Conservation (phyloP, 1,140 invertebrate species). For the Belonocnema kinseyi region DNA sequence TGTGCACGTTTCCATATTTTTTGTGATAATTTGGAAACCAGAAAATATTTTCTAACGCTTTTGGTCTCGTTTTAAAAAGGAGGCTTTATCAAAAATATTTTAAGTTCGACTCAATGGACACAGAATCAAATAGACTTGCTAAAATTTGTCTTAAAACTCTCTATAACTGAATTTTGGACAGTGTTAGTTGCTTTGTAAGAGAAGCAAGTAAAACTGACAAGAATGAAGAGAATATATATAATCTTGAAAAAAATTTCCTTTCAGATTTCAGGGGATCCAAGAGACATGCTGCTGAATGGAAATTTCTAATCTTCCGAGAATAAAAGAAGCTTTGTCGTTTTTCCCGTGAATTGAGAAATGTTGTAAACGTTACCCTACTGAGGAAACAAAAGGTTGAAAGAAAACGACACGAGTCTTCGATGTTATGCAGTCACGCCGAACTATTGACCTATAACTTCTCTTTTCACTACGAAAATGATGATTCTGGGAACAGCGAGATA, state of each 20-base stretch:
- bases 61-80: no score
- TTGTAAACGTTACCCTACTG: neutral
- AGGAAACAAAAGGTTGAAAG: neutral
- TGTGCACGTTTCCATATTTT: no score
- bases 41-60: no score
- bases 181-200: neutral
- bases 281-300: no score
- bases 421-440: conserved; percentile 9
- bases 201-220: neutral
- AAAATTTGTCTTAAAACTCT: no score
- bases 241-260: neutral
- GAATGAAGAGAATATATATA: neutral
- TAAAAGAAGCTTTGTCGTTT: neutral
- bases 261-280: no score
- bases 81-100: no score
- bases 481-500: conserved; percentile 59
- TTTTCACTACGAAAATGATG: conserved; percentile 31
- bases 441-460: conserved; percentile 27
- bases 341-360: neutral
- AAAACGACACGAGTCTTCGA: neutral
- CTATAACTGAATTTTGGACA: neutral
- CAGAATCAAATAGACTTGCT: no score
- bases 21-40: no score
- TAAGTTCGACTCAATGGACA: no score
- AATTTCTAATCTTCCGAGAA: neutral